Percentiles rank a stretch among this genome's conserved stretches.
These are phyloP conservation scores for Patella pellucida DNA, from an alignment of 2,888 invertebrate genomes.

Conservation along the genomic window DNA sequence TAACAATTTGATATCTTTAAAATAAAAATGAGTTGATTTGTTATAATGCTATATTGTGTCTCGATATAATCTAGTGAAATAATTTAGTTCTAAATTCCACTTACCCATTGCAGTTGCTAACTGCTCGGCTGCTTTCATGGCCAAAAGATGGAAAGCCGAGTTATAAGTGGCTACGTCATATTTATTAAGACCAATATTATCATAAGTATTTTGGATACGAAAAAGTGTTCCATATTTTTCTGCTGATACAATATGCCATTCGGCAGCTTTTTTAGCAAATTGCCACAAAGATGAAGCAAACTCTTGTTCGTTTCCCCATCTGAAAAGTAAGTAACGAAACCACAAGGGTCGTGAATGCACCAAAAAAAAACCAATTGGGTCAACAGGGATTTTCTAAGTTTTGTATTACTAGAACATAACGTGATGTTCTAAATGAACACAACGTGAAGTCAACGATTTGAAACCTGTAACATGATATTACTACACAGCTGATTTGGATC, in stretches of 20 bases:
- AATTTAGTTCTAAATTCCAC: neutral
- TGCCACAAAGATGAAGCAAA: neutral
- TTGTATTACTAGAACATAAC: no score
- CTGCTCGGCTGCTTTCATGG: neutral
- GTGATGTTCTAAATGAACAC: no score
- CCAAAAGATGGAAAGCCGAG: neutral
- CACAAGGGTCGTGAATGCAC: no score
- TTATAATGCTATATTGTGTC: no score
- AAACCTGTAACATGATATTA: no score
- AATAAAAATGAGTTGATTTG: no score
- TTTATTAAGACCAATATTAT: neutral
- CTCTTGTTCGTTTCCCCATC: slow-evolving; percentile 1
- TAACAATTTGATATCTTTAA: no score
- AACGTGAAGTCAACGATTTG: no score
- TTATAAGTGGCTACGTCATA: neutral
- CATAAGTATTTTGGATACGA: neutral
- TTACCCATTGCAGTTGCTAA: neutral
- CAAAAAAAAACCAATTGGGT: no score
- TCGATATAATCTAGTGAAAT: no score
- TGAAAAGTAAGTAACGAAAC: neutral
- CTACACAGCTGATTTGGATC: no score
- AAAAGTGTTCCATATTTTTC: neutral
- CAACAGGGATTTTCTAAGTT: no score
- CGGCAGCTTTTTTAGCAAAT: neutral
- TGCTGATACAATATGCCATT: neutral